phyloP scores from a whole-genome alignment of 2,113 vertebrate species.

The Chloebia gouldiae region DNA sequence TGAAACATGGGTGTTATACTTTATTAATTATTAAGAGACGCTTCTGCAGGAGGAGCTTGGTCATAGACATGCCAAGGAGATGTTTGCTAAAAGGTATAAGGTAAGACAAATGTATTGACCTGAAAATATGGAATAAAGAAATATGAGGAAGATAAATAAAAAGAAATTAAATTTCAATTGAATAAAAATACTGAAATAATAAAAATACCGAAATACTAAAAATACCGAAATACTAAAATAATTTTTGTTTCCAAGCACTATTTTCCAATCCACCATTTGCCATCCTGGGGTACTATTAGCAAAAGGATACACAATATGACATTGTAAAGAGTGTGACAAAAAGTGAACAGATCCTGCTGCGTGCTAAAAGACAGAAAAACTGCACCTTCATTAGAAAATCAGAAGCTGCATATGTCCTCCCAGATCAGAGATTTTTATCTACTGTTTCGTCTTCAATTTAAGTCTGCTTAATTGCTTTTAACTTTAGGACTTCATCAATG shows the following conservation, averaged over 20 bases:
- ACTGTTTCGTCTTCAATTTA: conserved; percentile 30
- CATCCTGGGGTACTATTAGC: not conserved
- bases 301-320: not conserved
- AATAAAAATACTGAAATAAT: not conserved
- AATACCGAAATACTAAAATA: not conserved
- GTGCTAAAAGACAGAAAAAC: not conserved
- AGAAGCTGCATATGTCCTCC: not conserved
- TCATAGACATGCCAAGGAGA: not conserved
- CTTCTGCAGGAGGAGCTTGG: conserved; percentile 6
- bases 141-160: not conserved
- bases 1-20: not conserved
- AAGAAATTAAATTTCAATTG: not conserved
- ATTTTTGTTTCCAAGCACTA: conserved; percentile 9
- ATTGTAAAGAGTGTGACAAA: not conserved
- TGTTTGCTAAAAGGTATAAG: not conserved
- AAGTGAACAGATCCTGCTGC: not conserved
- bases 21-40: conserved; percentile 9
- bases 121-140: conserved; percentile 42
- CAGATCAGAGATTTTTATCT: conserved; percentile 33
- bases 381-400: conserved; percentile 6
- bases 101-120: not conserved
- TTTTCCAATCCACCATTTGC: conserved; percentile 14
- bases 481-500: not conserved
- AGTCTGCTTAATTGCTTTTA: conserved; percentile 16
- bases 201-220: not conserved